Evolutionary conservation across 1,140 invertebrate genomes (phyloP).

Genomic region (Anagrus nilaparvatae): DNA sequence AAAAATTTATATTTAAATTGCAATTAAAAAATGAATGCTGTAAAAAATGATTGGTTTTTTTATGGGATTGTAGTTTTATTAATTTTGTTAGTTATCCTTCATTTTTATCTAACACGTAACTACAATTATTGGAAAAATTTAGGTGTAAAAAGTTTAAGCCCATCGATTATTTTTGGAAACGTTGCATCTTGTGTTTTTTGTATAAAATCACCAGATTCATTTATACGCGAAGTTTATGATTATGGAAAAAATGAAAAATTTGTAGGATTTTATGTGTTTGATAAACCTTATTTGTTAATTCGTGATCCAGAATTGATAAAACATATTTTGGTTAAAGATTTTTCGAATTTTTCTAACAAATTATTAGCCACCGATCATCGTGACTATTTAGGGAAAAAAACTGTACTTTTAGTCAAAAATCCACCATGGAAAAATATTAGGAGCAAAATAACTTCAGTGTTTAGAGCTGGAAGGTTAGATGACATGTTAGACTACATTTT

Average conservation of each 20-base stretch:
- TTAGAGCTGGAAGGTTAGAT: conserved; percentile 37
- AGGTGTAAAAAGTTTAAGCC: conserved; percentile 24
- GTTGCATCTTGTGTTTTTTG: conserved; percentile 14
- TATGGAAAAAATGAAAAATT: conserved; percentile 16
- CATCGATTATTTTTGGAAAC: conserved; percentile 31
- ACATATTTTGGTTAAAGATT: conserved; percentile 41
- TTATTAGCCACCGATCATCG: conserved; percentile 14
- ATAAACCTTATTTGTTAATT: conserved; percentile 34
- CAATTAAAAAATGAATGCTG: too few relatives aligned
- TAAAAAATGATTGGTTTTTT: too few relatives aligned
- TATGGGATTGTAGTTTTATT: too few relatives aligned
- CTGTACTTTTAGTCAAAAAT: conserved; percentile 29
- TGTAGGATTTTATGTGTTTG: conserved; percentile 32
- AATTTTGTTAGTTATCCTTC: conserved; percentile 7
- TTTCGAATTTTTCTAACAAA: conserved; percentile 34
- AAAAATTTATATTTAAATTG: too few relatives aligned
- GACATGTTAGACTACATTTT: conserved; percentile 37
- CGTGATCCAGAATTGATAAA: conserved; percentile 40
- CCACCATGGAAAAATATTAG: conserved; percentile 35
- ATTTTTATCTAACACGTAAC: conserved; percentile 29
- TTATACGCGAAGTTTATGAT: conserved; percentile 20
- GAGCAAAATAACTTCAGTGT: conserved; percentile 34
- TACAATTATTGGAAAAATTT: conserved; percentile 36
- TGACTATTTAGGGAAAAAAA: conserved; percentile 23
- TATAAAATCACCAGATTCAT: conserved; percentile 11